Conservation (phyloP, 2,113 vertebrate species). For the Brienomyrus longianalis region DNA sequence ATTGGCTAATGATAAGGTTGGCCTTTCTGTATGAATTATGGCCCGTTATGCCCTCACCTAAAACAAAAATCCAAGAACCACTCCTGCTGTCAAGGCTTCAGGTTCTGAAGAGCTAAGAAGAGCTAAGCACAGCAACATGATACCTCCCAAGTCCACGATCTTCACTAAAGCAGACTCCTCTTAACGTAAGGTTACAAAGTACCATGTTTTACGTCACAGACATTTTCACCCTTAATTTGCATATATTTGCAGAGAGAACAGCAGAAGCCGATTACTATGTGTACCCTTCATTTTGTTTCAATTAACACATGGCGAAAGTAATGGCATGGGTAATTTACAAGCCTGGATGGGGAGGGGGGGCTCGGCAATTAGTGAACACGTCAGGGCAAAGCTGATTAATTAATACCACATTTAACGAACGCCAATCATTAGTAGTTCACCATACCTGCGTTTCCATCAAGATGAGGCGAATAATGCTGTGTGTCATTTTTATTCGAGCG, state of each 20-base stretch:
- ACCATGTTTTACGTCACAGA: background rate
- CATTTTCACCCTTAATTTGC: background rate
- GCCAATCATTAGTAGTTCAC: background rate
- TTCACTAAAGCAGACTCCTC: background rate
- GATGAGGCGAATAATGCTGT: background rate
- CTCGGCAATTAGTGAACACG: conserved; percentile 19
- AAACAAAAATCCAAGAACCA: background rate
- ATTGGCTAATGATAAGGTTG: background rate
- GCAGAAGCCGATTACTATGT: conserved; percentile 27
- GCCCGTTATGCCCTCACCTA: background rate
- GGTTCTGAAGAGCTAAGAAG: background rate
- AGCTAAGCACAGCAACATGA: background rate
- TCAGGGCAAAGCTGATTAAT: conserved; percentile 14
- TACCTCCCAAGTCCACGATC: background rate
- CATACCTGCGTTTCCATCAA: background rate
- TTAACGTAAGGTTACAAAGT: background rate
- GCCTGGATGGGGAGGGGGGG: background rate
- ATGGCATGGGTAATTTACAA: conserved; percentile 20
- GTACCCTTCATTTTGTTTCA: conserved; percentile 17
- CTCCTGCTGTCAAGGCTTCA: background rate
- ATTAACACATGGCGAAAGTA: conserved; percentile 26
- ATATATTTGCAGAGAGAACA: background rate
- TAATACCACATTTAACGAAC: background rate
- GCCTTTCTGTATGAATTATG: background rate
- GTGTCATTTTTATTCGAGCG: background rate